Evolutionary conservation across 2,888 invertebrate species (phyloP), one percentile per base, ranked within the genome.

Genomic region (Drosophila suboccidentalis): DNA sequence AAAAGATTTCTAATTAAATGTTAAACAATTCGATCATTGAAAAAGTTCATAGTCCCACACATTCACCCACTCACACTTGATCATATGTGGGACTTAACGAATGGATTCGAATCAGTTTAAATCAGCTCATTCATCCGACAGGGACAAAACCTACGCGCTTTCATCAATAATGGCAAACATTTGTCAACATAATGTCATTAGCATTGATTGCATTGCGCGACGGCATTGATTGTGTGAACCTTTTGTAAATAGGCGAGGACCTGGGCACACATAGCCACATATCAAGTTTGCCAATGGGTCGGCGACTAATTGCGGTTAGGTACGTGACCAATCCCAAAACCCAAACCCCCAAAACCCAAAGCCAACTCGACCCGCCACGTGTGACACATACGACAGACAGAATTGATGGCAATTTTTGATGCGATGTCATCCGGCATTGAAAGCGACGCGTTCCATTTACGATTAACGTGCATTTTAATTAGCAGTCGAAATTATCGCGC

Each of bases 101-200:
- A 64, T 68, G 51, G 44, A 51, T 34, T 44, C 62, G 50, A 55
- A 68, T 63, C 55, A 65, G 44, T 54, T 65, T 43, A 61, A 70
- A 76, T 76, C 65, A 62, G 38, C 55, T 59, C 75, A 75, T 41
- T 69, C 62, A 72, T 69, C 55, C 73, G 68, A 34, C 32, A 49
- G 62, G 38, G 11, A 10, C 22, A 41, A 19, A 39, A 36, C 47
- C 47, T 39, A 57, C 41, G 79, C 77, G 78, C 74, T 81, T 80
- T 82, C 86, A 87, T 89, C 87, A 87, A 89, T 87, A 88, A 89
- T 89, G 75, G 80, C 80, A 81, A 86, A 85, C 88, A 87, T 89
- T 88, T 87, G 88, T 86, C 88, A 86, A 82, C 83, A 88, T 86
- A 89, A 89, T 89, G 88, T 86, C 89, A 89, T 89, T 89, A 85